These are phyloP conservation scores for Myrmecobius fasciatus DNA, from an alignment of 2,113 vertebrate genomes.

Conservation along the genomic window DNA sequence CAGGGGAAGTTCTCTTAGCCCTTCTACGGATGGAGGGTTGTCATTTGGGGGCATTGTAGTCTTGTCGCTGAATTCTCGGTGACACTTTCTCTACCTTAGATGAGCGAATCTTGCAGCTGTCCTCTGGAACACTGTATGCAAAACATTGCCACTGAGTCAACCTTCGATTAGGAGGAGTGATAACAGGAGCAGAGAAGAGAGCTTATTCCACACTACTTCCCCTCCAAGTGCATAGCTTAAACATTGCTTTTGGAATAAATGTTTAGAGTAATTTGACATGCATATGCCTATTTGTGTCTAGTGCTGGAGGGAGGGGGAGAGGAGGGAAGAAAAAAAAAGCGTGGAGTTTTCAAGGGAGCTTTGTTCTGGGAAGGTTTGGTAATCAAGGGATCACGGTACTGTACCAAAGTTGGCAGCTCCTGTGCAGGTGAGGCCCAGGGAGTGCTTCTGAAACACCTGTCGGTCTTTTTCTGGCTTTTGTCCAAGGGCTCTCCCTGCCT, in stretches of 20 bases:
- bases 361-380: not conserved
- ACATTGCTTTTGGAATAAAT: not conserved
- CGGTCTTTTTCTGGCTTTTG: not conserved
- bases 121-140: not conserved
- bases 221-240: not conserved
- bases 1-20: not conserved
- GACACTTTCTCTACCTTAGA: not conserved
- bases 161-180: not conserved
- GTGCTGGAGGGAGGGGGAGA: not conserved
- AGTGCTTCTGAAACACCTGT: not conserved
- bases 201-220: not conserved
- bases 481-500: not conserved
- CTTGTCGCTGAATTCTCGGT: not conserved
- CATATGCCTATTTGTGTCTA: not conserved
- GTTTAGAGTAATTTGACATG: not conserved
- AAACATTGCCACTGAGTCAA: not conserved
- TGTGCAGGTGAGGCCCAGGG: not conserved
- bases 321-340: fast-evolving
- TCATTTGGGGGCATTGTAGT: not conserved
- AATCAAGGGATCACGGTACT: not conserved
- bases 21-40: not conserved
- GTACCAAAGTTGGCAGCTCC: not conserved
- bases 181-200: not conserved
- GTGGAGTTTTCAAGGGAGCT: not conserved
- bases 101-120: not conserved